Percentiles rank a stretch among this genome's conserved stretches.
phyloP scores from a whole-genome alignment of 2,888 invertebrate species.

The Drosophila buzzatii region DNA sequence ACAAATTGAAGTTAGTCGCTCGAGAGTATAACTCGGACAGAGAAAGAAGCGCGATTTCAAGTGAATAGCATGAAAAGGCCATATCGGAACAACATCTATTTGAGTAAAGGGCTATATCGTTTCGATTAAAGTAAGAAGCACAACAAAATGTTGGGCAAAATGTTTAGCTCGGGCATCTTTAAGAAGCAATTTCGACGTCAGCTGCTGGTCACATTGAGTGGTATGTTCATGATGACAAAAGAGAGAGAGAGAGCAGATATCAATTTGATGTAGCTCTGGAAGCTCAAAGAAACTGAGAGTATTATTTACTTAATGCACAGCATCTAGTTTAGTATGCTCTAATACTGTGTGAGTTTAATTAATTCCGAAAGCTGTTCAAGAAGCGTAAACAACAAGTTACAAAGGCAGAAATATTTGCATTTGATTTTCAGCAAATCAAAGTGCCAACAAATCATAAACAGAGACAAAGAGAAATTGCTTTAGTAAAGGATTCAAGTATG shows the following conservation, averaged over 20 bases:
- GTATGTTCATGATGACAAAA: conserved; percentile 41
- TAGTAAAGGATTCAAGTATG: background rate
- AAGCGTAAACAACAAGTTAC: background rate
- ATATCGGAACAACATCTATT: conserved; percentile 19
- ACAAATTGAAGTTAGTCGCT: conserved; percentile 48
- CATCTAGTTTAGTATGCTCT: background rate
- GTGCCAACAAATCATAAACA: background rate
- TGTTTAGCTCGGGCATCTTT: conserved; percentile 67
- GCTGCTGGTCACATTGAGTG: conserved; percentile 71
- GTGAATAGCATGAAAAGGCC: conserved; percentile 58
- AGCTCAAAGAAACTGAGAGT: background rate
- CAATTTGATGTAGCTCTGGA: background rate
- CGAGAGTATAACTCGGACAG: conserved; percentile 6
- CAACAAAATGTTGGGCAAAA: conserved; percentile 53
- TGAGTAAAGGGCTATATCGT: background rate
- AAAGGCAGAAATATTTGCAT: background rate
- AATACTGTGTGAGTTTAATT: background rate
- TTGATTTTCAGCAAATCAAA: background rate
- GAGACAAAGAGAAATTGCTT: background rate
- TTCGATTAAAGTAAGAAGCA: background rate
- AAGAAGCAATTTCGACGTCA: conserved; percentile 69
- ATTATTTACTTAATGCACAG: background rate
- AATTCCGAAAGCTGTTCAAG: background rate
- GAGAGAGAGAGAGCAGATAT: background rate
- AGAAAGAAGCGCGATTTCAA: background rate